phyloP scores from a whole-genome alignment of 2,113 vertebrate genomes.

The Natator depressus region DNA sequence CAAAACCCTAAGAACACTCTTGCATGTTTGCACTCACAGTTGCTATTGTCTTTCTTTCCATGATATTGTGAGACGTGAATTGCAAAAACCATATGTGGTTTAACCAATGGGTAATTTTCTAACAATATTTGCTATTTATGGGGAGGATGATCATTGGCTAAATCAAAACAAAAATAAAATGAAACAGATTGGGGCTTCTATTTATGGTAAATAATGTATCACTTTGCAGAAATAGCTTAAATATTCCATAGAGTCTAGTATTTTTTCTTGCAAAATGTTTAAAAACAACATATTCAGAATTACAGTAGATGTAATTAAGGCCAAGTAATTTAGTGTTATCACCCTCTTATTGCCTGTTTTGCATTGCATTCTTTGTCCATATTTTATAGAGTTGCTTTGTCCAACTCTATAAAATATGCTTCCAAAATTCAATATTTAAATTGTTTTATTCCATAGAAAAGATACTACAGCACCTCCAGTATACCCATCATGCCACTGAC shows the following conservation, averaged over 20 bases:
- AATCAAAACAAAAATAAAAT: background rate
- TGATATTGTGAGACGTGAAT: background rate
- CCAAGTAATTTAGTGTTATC: background rate
- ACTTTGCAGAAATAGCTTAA: background rate
- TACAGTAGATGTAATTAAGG: background rate
- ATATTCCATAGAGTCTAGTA: background rate
- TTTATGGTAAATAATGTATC: background rate
- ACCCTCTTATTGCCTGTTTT: background rate
- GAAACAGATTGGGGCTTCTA: background rate
- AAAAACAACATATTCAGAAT: background rate
- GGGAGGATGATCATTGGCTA: background rate
- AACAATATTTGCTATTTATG: background rate
- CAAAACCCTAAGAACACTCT: background rate
- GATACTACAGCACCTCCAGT: background rate
- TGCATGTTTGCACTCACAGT: background rate
- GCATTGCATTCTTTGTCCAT: background rate
- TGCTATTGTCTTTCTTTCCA: background rate
- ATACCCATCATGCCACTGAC: background rate
- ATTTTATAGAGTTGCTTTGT: background rate
- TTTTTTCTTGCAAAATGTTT: background rate
- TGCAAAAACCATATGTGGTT: background rate
- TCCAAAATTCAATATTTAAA: background rate
- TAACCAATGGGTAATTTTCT: background rate
- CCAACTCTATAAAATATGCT: background rate
- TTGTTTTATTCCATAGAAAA: background rate